Conservation (phyloP, 1,140 invertebrate species). For the Aphelenchoides besseyi region DNA sequence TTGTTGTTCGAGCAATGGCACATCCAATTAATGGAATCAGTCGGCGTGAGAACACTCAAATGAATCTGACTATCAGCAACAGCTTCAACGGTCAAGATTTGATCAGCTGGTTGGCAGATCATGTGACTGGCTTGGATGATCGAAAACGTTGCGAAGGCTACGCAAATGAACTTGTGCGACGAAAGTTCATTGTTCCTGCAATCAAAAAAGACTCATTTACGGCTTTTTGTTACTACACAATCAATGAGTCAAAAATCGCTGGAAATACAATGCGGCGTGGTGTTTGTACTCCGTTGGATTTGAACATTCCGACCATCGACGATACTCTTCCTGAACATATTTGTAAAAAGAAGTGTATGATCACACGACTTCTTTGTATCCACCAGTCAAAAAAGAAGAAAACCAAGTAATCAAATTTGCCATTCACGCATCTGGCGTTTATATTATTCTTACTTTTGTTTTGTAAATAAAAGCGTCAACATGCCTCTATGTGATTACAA, state of each 20-base stretch:
- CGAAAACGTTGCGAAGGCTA: not conserved
- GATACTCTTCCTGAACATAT: not conserved
- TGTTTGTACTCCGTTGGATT: not conserved
- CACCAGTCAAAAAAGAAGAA: not conserved
- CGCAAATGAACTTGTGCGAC: not conserved
- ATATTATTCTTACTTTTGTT: not conserved
- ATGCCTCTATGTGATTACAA: no score
- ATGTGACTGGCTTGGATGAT: not conserved
- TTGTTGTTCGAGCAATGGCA: not conserved
- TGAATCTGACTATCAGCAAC: constrained; percentile 4
- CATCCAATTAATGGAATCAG: not conserved
- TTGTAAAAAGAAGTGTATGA: not conserved
- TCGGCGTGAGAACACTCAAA: not conserved
- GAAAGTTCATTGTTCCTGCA: not conserved
- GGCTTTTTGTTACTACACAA: constrained; percentile 4
- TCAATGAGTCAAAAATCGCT: not conserved
- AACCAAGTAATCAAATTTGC: not conserved
- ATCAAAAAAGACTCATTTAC: not conserved
- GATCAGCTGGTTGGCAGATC: constrained; percentile 5
- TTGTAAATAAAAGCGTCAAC: constrained; percentile 3
- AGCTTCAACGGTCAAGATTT: constrained; percentile 11
- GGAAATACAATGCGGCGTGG: constrained; percentile 1
- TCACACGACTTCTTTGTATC: not conserved
- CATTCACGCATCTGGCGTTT: not conserved
- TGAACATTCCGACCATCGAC: not conserved